A percentile compares a stretch with the other conserved stretches of the same genome.
These are phyloP conservation scores for Thermophis baileyi DNA, from an alignment of 2,113 vertebrate species.

Conservation along the genomic window DNA sequence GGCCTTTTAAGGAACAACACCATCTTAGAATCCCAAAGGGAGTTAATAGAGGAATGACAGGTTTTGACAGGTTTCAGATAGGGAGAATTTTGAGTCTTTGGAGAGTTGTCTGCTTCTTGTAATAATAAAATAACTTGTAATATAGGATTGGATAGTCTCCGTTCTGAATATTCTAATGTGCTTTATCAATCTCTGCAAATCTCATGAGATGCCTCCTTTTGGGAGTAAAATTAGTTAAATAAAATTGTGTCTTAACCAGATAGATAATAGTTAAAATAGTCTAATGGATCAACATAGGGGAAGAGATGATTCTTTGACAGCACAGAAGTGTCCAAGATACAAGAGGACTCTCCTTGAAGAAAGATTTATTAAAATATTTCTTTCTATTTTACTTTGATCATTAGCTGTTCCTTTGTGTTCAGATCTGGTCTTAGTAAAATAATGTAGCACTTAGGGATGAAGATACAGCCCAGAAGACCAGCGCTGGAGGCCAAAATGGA, in stretches of 20 bases:
- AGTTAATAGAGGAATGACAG: background rate
- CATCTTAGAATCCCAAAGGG: background rate
- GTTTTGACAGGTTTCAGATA: background rate
- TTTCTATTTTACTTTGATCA: background rate
- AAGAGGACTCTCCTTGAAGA: background rate
- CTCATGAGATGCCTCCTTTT: background rate
- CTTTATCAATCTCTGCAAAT: background rate
- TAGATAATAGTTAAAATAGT: background rate
- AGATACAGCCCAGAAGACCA: background rate
- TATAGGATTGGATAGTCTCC: background rate
- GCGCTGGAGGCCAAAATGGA: background rate
- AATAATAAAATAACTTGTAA: background rate
- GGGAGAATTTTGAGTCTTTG: background rate
- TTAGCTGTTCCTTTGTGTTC: background rate
- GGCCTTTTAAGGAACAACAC: background rate
- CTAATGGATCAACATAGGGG: background rate
- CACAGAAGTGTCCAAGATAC: background rate
- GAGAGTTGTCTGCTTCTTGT: background rate
- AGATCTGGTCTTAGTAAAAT: background rate
- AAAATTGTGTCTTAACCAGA: background rate
- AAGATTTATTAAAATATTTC: background rate
- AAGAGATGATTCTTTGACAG: background rate
- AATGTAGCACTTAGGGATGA: background rate
- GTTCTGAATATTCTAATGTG: background rate
- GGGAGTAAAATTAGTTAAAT: background rate